Conservation (phyloP, 1,140 invertebrate genomes). For the Centruroides sculpturatus region DNA sequence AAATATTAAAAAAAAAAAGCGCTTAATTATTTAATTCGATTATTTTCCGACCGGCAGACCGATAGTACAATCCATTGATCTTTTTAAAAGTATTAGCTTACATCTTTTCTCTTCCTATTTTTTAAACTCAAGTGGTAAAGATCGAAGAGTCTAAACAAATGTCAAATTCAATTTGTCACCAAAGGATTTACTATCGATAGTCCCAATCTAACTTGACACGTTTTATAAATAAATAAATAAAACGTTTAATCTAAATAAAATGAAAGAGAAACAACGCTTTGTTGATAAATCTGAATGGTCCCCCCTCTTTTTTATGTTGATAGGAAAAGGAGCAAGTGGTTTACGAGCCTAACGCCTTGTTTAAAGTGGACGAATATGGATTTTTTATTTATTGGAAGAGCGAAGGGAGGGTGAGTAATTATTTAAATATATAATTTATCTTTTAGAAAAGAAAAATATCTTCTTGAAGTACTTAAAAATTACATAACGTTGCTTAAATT, state of each 20-base stretch:
- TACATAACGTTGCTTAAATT: too few relatives aligned
- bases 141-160: neutral
- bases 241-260: too few relatives aligned
- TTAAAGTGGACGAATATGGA: conserved; percentile 94
- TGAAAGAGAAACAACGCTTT: too few relatives aligned
- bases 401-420: conserved; percentile 61
- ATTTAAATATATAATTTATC: neutral
- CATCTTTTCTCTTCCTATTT: neutral
- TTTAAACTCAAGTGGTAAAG: neutral
- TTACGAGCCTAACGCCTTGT: conserved; percentile 69
- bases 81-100: neutral
- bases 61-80: too few relatives aligned
- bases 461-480: too few relatives aligned
- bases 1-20: too few relatives aligned
- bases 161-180: neutral
- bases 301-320: conserved; percentile 10
- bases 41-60: too few relatives aligned
- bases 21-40: too few relatives aligned
- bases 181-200: neutral
- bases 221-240: too few relatives aligned
- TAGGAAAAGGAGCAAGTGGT: conserved; percentile 79
- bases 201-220: too few relatives aligned
- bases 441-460: too few relatives aligned
- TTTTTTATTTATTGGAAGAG: conserved; percentile 99
- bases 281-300: too few relatives aligned